phyloP scores from a whole-genome alignment of 2,113 vertebrate species.

The Balaeniceps rex region DNA sequence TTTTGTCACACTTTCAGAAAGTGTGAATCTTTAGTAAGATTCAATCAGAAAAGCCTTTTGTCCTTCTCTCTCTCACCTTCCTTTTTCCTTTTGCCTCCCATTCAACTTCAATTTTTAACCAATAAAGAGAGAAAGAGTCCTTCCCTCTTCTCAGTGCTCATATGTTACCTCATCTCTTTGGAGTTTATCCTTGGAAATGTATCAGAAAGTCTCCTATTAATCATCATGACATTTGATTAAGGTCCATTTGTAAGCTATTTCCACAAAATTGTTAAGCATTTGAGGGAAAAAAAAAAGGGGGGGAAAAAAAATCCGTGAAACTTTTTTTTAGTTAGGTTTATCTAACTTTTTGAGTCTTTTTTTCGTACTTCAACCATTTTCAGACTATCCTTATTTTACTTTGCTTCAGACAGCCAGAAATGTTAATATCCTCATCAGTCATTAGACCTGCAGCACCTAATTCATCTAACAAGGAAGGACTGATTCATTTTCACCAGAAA shows the following conservation, averaged over 20 bases:
- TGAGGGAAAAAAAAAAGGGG: not conserved
- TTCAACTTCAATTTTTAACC: not conserved
- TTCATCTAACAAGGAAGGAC: not conserved
- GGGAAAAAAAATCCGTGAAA: not conserved
- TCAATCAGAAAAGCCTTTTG: not conserved
- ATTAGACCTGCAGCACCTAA: not conserved
- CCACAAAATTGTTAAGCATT: not conserved
- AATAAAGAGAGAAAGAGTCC: not conserved
- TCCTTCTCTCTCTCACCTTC: not conserved
- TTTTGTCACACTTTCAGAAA: not conserved
- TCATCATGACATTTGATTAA: not conserved
- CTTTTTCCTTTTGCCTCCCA: not conserved
- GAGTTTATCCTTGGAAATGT: not conserved
- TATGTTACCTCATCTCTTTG: not conserved
- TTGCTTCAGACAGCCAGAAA: not conserved
- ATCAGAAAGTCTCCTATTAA: not conserved
- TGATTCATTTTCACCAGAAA: not conserved
- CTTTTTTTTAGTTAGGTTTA: not conserved
- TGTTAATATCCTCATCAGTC: not conserved
- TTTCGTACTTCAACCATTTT: not conserved
- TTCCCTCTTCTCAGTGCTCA: not conserved
- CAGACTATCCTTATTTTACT: not conserved
- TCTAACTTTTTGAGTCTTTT: not conserved
- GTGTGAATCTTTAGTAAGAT: not conserved
- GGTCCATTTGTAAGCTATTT: not conserved